A percentile compares a stretch with the other conserved stretches of the same genome.
These are phyloP conservation scores for Hemibagrus wyckioides DNA, from an alignment of 2,113 vertebrate species.

Conservation along the genomic window DNA sequence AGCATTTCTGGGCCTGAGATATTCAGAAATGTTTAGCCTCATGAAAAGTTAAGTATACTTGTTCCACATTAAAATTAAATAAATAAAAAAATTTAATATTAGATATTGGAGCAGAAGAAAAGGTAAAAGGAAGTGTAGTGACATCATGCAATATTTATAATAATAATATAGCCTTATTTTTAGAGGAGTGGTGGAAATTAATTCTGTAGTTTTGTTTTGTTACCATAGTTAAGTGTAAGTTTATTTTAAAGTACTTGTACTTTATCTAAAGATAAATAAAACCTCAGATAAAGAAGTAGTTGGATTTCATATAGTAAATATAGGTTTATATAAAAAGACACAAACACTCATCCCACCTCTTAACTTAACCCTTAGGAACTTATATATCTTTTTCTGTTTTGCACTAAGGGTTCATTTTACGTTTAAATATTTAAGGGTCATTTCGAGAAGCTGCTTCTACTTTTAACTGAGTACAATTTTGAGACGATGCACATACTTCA, in stretches of 20 bases:
- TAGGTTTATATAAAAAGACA: background rate
- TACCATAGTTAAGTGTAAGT: background rate
- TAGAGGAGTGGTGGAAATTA: background rate
- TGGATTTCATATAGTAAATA: background rate
- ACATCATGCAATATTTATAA: background rate
- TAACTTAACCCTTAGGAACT: background rate
- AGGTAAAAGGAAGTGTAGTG: background rate
- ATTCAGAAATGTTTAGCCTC: background rate
- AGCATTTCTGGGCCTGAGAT: background rate
- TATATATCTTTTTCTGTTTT: background rate
- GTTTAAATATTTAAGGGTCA: background rate
- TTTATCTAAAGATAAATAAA: background rate
- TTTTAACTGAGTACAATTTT: background rate
- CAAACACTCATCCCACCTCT: background rate
- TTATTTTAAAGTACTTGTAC: background rate
- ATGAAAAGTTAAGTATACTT: background rate
- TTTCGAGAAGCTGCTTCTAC: background rate
- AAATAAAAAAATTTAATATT: background rate
- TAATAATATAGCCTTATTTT: background rate
- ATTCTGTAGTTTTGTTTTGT: no score
- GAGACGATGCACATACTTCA: background rate
- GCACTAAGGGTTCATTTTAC: background rate
- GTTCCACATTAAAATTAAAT: background rate
- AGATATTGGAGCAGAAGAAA: background rate
- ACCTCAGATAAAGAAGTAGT: background rate